Conservation (phyloP, 2,113 vertebrate species). For the Equus przewalskii region DNA sequence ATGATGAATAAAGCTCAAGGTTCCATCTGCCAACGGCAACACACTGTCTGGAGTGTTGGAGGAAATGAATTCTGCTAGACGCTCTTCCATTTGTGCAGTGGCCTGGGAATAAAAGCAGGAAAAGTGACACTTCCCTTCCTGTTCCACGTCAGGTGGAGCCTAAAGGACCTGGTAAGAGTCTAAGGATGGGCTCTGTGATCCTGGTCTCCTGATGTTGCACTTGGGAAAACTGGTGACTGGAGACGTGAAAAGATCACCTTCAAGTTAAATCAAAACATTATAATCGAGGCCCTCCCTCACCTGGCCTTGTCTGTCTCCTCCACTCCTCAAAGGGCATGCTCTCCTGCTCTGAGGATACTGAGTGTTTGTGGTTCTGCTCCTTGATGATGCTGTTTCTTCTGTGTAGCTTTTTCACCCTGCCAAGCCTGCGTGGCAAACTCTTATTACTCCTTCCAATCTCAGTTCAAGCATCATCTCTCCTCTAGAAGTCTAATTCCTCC, state of each 20-base stretch:
- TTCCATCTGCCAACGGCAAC: slow-evolving; percentile 95
- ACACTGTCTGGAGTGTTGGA: slow-evolving; percentile 93
- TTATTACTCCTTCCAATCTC: slow-evolving; percentile 14
- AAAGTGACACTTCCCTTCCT: slow-evolving; percentile 39
- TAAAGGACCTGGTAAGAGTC: neutral
- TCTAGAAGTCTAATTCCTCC: neutral
- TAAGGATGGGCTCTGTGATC: neutral
- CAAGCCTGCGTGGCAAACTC: neutral
- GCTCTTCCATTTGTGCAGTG: slow-evolving; percentile 98
- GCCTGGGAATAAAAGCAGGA: slow-evolving; percentile 88
- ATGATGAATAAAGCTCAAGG: slow-evolving; percentile 98
- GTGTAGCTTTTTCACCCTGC: neutral
- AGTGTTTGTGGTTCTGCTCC: neutral
- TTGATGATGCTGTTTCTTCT: neutral
- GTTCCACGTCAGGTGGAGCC: neutral
- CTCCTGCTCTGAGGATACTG: neutral
- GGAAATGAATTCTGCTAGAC: slow-evolving; percentile 94
- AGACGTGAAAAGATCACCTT: neutral
- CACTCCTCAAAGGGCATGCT: neutral
- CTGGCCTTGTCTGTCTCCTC: neutral
- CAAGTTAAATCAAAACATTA: neutral
- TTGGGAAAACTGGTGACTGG: neutral
- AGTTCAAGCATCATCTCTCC: neutral
- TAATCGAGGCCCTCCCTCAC: neutral
- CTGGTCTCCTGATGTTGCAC: neutral